These are phyloP conservation scores for Periophthalmus modestus DNA, from an alignment of 2,113 vertebrate species.

Conservation along the genomic window DNA sequence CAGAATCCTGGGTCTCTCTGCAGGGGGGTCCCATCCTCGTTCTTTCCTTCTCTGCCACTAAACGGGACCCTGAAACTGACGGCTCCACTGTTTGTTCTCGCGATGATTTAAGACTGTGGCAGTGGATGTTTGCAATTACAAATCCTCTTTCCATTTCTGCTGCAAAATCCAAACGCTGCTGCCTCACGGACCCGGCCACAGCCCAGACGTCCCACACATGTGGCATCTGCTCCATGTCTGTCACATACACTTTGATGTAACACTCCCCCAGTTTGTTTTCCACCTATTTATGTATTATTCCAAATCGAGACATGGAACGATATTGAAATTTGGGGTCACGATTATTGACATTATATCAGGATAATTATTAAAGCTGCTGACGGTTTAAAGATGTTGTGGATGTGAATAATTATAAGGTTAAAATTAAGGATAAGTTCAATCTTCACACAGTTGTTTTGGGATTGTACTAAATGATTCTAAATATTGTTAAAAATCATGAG, in stretches of 20 bases:
- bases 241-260: background rate
- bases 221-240: constrained; percentile 11
- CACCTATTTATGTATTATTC: background rate
- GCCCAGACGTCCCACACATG: constrained; percentile 24
- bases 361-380: no score
- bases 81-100: constrained; percentile 15
- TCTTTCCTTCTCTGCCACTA: constrained; percentile 44
- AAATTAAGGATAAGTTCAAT: no score
- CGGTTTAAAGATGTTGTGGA: no score
- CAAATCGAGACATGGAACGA: no score
- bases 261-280: background rate
- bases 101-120: constrained; percentile 20
- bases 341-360: no score
- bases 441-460: no score
- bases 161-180: background rate
- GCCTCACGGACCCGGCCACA: background rate
- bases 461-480: no score
- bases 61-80: constrained; percentile 27
- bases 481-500: no score
- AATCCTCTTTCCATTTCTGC: background rate
- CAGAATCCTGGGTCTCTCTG: constrained; percentile 43
- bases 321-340: no score
- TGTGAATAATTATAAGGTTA: no score
- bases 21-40: constrained; percentile 48
- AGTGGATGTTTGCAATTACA: constrained; percentile 12